These are phyloP conservation scores for Mus minutoides DNA, from an alignment of 2,797 vertebrate genomes.

Conservation along the genomic window DNA sequence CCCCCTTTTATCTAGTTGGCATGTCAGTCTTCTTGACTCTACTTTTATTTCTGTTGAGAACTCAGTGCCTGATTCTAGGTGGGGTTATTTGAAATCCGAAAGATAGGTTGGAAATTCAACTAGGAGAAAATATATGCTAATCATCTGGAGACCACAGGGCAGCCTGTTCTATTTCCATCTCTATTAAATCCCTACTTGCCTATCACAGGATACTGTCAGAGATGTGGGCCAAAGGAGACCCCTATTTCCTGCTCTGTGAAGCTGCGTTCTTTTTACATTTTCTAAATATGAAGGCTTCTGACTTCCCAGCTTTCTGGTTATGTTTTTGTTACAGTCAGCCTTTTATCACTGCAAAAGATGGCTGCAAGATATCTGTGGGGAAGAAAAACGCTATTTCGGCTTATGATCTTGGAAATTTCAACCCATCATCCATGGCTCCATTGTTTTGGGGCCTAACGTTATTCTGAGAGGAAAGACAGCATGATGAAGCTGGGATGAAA, in stretches of 20 bases:
- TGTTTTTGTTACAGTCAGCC: neutral
- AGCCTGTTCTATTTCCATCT: neutral
- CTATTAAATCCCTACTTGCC: neutral
- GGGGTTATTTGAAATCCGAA: slow-evolving; percentile 17
- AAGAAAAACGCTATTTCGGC: neutral
- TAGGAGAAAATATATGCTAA: neutral
- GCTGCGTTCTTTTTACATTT: neutral
- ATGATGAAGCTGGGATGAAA: neutral
- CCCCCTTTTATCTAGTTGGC: neutral
- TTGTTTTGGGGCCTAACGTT: neutral
- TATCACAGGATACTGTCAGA: neutral
- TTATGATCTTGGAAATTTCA: neutral
- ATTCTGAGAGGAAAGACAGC: neutral
- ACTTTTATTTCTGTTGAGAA: neutral
- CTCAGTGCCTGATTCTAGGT: neutral
- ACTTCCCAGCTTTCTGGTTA: neutral
- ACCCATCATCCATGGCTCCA: neutral
- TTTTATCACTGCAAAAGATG: neutral
- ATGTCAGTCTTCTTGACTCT: neutral
- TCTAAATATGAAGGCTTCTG: neutral
- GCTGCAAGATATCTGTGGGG: neutral
- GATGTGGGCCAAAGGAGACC: neutral
- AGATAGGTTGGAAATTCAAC: neutral
- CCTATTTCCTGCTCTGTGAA: neutral
- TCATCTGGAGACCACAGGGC: neutral